Conservation (phyloP, 2,113 vertebrate genomes). For the Amphiprion percula region DNA sequence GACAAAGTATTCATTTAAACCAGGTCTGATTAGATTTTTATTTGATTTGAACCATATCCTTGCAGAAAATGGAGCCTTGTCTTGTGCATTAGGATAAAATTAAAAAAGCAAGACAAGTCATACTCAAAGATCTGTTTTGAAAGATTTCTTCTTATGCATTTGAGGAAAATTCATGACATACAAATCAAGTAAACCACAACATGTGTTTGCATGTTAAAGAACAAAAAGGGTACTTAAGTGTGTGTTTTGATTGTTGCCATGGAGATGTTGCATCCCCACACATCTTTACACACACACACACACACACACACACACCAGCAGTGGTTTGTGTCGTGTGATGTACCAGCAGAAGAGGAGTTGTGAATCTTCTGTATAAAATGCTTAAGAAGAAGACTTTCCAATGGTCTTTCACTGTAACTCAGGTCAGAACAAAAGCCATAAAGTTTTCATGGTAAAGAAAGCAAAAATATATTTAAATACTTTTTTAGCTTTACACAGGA, state of each 20-base stretch:
- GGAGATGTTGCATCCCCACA: not conserved
- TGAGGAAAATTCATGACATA: slow-evolving; percentile 8
- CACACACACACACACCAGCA: not conserved
- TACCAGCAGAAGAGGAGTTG: not conserved
- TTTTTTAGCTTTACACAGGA: too few species aligned
- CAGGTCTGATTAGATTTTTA: slow-evolving; percentile 27
- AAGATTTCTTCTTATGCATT: not conserved
- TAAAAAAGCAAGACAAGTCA: not conserved
- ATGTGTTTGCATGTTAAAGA: slow-evolving; percentile 20
- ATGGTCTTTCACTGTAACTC: too few species aligned
- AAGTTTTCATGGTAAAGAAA: not conserved
- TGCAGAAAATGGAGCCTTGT: slow-evolving; percentile 16
- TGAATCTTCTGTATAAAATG: not conserved
- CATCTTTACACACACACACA: not conserved
- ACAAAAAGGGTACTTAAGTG: slow-evolving; percentile 3
- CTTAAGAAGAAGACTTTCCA: too few species aligned
- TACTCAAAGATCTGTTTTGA: not conserved
- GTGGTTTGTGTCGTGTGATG: not conserved
- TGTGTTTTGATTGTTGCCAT: slow-evolving; percentile 3
- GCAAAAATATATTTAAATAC: too few species aligned
- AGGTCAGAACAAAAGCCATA: not conserved
- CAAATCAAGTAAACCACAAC: not conserved
- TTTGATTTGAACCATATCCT: slow-evolving; percentile 11
- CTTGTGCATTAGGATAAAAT: not conserved
- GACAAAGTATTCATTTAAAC: not conserved